A percentile compares a stretch with the other conserved stretches of the same genome.
phyloP scores from a whole-genome alignment of 2,888 invertebrate genomes.

The Drosophila cracens region DNA sequence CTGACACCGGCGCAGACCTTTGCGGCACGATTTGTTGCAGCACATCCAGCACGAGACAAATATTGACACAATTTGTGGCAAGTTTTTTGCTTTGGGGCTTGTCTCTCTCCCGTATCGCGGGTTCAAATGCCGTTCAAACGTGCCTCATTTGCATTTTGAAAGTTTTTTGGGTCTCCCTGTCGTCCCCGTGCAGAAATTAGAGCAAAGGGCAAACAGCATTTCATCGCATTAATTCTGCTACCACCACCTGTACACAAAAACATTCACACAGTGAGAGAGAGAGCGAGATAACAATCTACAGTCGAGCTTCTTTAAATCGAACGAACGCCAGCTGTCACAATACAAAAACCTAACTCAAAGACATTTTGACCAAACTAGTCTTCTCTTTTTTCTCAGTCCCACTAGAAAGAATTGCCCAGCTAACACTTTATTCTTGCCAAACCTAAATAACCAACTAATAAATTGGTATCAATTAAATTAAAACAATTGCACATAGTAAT shows the following conservation, averaged over 20 bases:
- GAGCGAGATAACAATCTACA: not conserved
- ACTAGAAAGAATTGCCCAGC: no score
- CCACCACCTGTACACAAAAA: conserved; percentile 46
- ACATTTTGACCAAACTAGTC: not conserved
- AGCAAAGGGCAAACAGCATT: conserved; percentile 75
- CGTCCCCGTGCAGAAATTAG: conserved; percentile 66
- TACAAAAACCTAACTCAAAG: not conserved
- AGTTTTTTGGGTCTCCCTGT: conserved; percentile 42
- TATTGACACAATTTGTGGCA: conserved; percentile 78
- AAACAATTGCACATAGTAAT: not conserved
- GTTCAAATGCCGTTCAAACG: conserved; percentile 75
- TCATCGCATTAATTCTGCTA: conserved; percentile 36
- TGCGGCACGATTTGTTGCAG: conserved; percentile 85
- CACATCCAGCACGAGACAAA: conserved; percentile 78
- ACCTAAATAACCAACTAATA: not conserved
- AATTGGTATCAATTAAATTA: not conserved
- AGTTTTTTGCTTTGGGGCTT: conserved; percentile 48
- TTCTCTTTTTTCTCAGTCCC: not conserved
- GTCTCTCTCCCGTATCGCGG: conserved; percentile 23
- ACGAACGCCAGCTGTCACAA: not conserved
- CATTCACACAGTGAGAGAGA: not conserved
- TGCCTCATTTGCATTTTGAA: conserved; percentile 77
- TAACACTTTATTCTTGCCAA: not conserved
- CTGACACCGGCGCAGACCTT: conserved; percentile 84
- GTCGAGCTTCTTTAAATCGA: not conserved